Evolutionary conservation across 2,113 vertebrate species (phyloP).

Genomic region (Hippocampus comes): DNA sequence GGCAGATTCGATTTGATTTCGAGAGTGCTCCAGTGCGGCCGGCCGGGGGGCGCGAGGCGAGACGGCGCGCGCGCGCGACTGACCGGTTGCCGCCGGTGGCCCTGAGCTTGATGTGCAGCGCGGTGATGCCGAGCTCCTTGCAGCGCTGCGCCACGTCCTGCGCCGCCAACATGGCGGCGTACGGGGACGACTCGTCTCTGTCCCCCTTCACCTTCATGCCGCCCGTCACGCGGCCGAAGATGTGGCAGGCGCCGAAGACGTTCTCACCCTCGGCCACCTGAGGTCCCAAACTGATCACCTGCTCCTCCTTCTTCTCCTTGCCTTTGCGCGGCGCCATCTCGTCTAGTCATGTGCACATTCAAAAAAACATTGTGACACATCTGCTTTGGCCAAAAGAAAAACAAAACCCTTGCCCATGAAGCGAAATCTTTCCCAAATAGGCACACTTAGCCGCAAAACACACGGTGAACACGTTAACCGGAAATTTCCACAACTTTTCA

Average conservation of each 20-base stretch:
- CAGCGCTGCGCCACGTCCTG: conserved; percentile 97
- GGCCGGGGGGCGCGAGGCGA: not conserved
- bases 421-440: no score
- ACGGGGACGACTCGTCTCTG: conserved; percentile 94
- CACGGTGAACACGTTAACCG: no score
- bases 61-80: not conserved
- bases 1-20: no score
- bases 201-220: conserved; percentile 99
- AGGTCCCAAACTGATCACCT: conserved; percentile 96
- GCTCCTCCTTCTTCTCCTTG: conserved; percentile 99
- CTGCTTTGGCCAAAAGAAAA: no score
- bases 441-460: no score
- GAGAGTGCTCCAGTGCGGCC: no score
- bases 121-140: conserved; percentile 95
- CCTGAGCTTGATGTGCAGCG: conserved; percentile 94
- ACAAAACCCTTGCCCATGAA: no score
- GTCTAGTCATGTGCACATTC: conserved; percentile 59
- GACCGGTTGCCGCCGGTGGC: conserved; percentile 93
- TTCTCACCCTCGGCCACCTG: conserved; percentile 98
- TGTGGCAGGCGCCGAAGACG: conserved; percentile 96
- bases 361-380: not conserved
- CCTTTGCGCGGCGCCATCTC: conserved; percentile 97
- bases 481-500: no score
- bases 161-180: conserved; percentile 94
- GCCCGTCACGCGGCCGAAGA: conserved; percentile 95